A percentile compares a stretch with the other conserved stretches of the same genome.
These are phyloP conservation scores for Diogma glabrata DNA, from an alignment of 2,888 invertebrate genomes.

Conservation along the genomic window DNA sequence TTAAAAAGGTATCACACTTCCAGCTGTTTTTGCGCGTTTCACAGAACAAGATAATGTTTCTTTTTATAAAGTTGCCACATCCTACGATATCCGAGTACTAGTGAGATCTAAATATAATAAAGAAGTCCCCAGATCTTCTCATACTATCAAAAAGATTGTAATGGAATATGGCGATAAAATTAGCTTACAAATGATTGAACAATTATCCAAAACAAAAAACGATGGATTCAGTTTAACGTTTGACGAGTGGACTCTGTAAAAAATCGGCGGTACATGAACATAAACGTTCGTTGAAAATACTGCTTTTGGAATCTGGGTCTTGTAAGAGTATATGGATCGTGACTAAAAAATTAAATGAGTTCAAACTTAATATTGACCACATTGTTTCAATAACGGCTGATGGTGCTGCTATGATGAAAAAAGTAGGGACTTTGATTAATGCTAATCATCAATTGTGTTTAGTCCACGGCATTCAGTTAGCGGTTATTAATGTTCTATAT, in stretches of 20 bases:
- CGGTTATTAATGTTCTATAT: slow-evolving; percentile 3
- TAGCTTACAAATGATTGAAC: neutral
- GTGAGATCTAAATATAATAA: neutral
- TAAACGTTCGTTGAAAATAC: neutral
- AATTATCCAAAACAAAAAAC: neutral
- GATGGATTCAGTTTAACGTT: slow-evolving; percentile 2
- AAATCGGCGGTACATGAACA: slow-evolving; percentile 2
- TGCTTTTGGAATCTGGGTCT: slow-evolving; percentile 4
- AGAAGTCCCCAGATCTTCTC: neutral
- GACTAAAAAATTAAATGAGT: neutral
- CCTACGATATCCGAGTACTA: slow-evolving; percentile 1
- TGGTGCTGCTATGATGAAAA: neutral
- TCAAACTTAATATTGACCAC: neutral
- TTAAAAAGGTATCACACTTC: neutral
- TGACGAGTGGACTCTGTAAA: slow-evolving; percentile 1
- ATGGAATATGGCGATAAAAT: slow-evolving; percentile 6
- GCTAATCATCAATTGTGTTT: slow-evolving; percentile 7
- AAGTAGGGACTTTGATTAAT: neutral
- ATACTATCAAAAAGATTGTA: slow-evolving; percentile 8
- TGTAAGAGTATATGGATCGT: neutral
- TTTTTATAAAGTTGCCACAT: slow-evolving; percentile 2
- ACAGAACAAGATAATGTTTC: neutral
- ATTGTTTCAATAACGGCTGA: neutral
- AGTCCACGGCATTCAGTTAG: slow-evolving; percentile 3
- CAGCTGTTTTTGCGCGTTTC: neutral